Evolutionary conservation across 2,888 invertebrate species (phyloP), one percentile per base, ranked within the genome.

Genomic region (Lasioglossum oenotherae): DNA sequence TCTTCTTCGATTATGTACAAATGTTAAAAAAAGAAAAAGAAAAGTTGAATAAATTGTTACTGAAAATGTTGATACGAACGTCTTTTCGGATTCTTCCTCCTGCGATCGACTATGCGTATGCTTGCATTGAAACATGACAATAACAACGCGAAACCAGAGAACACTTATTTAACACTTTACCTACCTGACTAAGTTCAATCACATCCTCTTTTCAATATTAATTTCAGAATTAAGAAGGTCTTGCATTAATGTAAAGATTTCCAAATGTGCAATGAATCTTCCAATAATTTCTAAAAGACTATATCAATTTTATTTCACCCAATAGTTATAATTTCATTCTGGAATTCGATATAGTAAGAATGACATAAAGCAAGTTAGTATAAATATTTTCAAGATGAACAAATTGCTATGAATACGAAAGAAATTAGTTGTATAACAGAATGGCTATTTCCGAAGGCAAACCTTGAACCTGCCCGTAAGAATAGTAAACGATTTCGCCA

Each of bases 41-140:
- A 81, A 92, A 85, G 41, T 84, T 71, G 60, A 94, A 95, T 95
- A 94, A 95, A 95, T 94, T 94, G 94, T 95, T 95, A 95, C 92
- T 91, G 91, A 94, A 95, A 94, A 94, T 86, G 88, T 91, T 91
- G 84, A 81, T 80, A 81, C 86, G 84, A 90, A 89, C 78, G 64
- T 41, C 19, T 41, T 23, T 27, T 60, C 46, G 35, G 6, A 14
- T 85, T 77, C 60, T 44, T 57, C 19, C 41, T 31, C 41, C 64
- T 19, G 67, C 35, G 8, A 35, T 67, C 4, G 35, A 60, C 4
- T 46, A 44, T 4, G 2, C 16, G 46, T 46, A 44, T 44, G 12
- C 14, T 44, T 44, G 44, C 44, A 12, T 44, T 14, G 12, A 44
- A 14, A 44, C 14, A 14, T 14, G 14, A 44, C 44, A 0, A 46